These are phyloP conservation scores for Glossosoma conforme DNA, from an alignment of 1,140 invertebrate species.

Conservation along the genomic window DNA sequence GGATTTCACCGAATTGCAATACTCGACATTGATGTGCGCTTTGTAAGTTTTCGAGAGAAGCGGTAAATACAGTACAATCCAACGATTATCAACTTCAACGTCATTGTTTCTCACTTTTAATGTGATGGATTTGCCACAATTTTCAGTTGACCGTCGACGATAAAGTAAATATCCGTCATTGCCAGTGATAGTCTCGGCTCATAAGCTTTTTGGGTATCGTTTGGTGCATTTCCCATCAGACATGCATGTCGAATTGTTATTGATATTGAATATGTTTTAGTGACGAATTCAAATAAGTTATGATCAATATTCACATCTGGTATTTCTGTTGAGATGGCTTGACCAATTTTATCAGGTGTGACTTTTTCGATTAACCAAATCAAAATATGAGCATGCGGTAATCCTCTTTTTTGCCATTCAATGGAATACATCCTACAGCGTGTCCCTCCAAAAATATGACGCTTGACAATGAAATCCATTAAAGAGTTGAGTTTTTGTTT, in stretches of 20 bases:
- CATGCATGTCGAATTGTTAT: conserved; percentile 36
- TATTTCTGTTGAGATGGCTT: too few species aligned
- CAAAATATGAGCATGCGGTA: conserved; percentile 48
- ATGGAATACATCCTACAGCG: conserved; percentile 44
- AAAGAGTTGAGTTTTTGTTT: conserved; percentile 38
- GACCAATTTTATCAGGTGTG: too few species aligned
- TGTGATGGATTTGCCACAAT: not conserved
- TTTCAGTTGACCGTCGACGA: too few species aligned
- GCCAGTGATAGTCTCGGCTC: too few species aligned
- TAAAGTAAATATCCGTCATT: too few species aligned
- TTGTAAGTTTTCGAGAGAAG: too few species aligned
- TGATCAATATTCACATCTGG: conserved; percentile 41
- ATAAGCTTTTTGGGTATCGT: too few species aligned
- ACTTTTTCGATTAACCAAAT: conserved; percentile 41
- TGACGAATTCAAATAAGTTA: conserved; percentile 37
- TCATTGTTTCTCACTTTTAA: conserved; percentile 18
- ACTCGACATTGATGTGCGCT: too few species aligned
- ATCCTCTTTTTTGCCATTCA: conserved; percentile 44
- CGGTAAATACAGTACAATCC: too few species aligned
- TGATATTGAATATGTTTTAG: conserved; percentile 48
- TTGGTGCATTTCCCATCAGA: conserved; percentile 2
- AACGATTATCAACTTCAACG: too few species aligned
- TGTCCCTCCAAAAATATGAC: conserved; percentile 33
- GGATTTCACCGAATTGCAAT: too few species aligned
- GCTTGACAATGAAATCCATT: conserved; percentile 34